phyloP scores from a whole-genome alignment of 2,797 vertebrate species.

The Threskiornis aethiopicus region DNA sequence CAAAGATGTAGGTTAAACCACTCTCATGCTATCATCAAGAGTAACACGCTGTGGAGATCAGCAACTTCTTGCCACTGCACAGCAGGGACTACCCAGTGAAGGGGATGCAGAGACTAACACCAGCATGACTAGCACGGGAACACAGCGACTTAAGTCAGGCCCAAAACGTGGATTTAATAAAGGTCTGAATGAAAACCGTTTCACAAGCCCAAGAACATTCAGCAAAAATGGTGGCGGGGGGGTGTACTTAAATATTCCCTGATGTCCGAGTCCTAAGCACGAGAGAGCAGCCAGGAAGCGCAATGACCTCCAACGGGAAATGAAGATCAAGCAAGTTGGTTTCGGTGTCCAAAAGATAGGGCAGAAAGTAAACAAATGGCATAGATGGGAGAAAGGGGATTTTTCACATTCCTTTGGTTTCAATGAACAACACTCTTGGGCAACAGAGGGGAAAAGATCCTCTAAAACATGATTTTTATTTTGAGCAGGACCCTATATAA shows the following conservation, averaged over 20 bases:
- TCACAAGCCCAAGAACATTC: not conserved
- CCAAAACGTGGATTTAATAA: not conserved
- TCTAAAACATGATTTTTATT: conserved; percentile 8
- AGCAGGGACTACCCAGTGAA: not conserved
- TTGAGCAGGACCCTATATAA: not conserved
- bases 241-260: conserved; percentile 1
- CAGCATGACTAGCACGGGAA: not conserved
- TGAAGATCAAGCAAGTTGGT: conserved; percentile 11
- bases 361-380: conserved; percentile 25
- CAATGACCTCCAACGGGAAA: not conserved
- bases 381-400: not conserved
- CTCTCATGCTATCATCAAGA: not conserved
- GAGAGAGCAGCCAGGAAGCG: conserved; percentile 15
- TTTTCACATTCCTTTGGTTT: conserved; percentile 64
- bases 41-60: not conserved
- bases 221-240: not conserved
- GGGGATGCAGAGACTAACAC: not conserved
- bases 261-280: not conserved
- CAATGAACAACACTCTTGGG: conserved; percentile 5
- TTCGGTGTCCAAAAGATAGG: not conserved
- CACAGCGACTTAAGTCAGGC: not conserved
- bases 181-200: not conserved
- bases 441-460: not conserved
- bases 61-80: not conserved
- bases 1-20: conserved; percentile 15